phyloP scores from a whole-genome alignment of 2,888 invertebrate species.

The Caenorhabditis sp. region DNA sequence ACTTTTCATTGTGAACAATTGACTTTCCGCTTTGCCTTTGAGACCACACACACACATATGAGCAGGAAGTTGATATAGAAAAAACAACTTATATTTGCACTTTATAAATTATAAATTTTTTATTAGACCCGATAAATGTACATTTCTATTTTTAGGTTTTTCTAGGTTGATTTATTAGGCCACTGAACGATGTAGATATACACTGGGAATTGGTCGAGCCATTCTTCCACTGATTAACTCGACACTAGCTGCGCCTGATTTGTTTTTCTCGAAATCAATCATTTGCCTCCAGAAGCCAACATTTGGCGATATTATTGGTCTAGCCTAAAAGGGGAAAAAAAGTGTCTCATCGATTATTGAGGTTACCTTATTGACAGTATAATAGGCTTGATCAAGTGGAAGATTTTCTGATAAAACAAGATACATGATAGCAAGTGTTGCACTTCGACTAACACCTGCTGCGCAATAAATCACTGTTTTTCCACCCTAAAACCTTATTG shows the following conservation, averaged over 20 bases:
- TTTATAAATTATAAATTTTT: background rate
- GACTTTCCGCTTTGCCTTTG: background rate
- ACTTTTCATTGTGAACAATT: background rate
- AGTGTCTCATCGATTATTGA: background rate
- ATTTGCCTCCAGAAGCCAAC: slow-evolving; percentile 55
- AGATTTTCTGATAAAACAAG: slow-evolving; percentile 42
- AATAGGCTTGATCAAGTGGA: slow-evolving; percentile 48
- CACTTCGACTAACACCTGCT: slow-evolving; percentile 53
- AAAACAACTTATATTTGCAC: background rate
- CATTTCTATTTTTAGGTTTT: background rate
- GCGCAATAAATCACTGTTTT: slow-evolving; percentile 51
- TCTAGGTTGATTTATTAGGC: background rate
- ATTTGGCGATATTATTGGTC: slow-evolving; percentile 55
- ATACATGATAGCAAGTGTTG: slow-evolving; percentile 45
- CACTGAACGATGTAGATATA: slow-evolving; percentile 47
- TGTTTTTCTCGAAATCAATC: slow-evolving; percentile 46
- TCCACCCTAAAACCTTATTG: slow-evolving; percentile 30
- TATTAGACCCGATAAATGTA: too few species aligned
- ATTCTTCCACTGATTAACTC: slow-evolving; percentile 62
- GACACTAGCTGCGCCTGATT: slow-evolving; percentile 55
- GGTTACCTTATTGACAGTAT: slow-evolving; percentile 41
- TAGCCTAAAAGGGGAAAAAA: slow-evolving; percentile 26
- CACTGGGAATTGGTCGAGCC: slow-evolving; percentile 61
- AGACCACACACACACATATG: slow-evolving; percentile 2
- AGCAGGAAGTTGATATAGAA: slow-evolving; percentile 6